Percentiles rank a stretch among this genome's conserved stretches.
Evolutionary conservation across 1,140 invertebrate genomes (phyloP).

Genomic region (Epicauta chinensis): DNA sequence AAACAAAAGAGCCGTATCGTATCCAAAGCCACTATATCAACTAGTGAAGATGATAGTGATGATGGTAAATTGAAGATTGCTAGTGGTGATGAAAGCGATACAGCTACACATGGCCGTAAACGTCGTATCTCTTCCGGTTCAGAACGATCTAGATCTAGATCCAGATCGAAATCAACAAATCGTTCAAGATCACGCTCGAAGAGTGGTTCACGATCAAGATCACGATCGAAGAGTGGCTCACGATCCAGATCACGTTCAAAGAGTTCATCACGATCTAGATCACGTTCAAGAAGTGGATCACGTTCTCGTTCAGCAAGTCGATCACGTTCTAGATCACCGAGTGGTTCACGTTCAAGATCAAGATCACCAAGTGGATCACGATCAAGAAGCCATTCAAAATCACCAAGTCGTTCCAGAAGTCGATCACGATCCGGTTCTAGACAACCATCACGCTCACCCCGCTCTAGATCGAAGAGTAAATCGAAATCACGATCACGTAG

Average conservation of each 20-base stretch:
- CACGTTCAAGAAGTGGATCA: conserved; percentile 37
- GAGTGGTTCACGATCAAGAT: conserved; percentile 32
- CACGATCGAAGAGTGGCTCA: conserved; percentile 32
- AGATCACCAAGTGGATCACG: conserved; percentile 23
- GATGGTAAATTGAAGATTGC: conserved; percentile 54
- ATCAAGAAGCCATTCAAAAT: conserved; percentile 23
- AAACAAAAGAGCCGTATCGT: conserved; percentile 85
- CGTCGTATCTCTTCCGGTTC: conserved; percentile 46
- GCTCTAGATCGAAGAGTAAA: conserved; percentile 20
- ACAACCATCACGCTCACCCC: neutral
- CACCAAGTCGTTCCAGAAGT: conserved; percentile 27
- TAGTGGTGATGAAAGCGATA: conserved; percentile 52
- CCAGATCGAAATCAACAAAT: conserved; percentile 26
- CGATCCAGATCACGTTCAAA: conserved; percentile 36
- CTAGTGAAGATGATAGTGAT: conserved; percentile 86
- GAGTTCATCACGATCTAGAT: conserved; percentile 38
- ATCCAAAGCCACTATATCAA: conserved; percentile 93
- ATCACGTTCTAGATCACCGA: conserved; percentile 31
- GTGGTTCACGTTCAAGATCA: conserved; percentile 30
- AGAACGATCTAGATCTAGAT: conserved; percentile 37
- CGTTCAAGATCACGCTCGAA: conserved; percentile 28
- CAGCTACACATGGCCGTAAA: conserved; percentile 43
- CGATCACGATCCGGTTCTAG: conserved; percentile 28
- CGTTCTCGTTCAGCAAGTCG: conserved; percentile 26
- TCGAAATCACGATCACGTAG: conserved; percentile 39